These are phyloP conservation scores for Acanthopagrus latus DNA, from an alignment of 2,797 vertebrate genomes.

Conservation along the genomic window DNA sequence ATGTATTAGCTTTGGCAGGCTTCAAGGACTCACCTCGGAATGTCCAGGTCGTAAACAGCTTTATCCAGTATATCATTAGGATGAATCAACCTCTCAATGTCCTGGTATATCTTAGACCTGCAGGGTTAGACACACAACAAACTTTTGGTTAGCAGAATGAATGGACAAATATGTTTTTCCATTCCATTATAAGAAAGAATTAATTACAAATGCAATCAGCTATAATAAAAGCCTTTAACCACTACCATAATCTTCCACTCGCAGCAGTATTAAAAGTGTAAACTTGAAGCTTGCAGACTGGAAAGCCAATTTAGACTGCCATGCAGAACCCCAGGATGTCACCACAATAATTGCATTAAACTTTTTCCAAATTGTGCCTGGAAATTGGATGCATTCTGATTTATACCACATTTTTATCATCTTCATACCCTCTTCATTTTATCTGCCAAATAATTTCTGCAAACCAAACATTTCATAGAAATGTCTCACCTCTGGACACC, in stretches of 20 bases:
- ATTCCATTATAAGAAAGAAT: background rate
- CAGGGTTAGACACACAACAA: constrained; percentile 41
- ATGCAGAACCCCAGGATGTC: background rate
- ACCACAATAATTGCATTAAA: background rate
- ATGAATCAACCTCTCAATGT: constrained; percentile 97
- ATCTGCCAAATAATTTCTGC: background rate
- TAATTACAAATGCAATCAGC: background rate
- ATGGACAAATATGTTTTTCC: background rate
- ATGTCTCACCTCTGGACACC: constrained; percentile 95
- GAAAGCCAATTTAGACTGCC: background rate
- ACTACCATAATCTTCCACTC: background rate
- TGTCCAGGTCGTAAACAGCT: constrained; percentile 96
- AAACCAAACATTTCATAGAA: background rate
- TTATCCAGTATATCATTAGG: constrained; percentile 95
- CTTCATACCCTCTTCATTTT: background rate
- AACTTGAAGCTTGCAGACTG: background rate
- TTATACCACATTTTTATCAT: background rate
- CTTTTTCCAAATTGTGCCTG: background rate
- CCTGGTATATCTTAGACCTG: constrained; percentile 97
- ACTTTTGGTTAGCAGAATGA: background rate
- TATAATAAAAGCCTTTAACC: background rate
- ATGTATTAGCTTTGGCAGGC: too few species aligned
- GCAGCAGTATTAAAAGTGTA: constrained; percentile 8
- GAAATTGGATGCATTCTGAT: background rate
- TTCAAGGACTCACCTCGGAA: constrained; percentile 86